Conservation (phyloP, 2,888 invertebrate species). For the Hyppa rectilinea region DNA sequence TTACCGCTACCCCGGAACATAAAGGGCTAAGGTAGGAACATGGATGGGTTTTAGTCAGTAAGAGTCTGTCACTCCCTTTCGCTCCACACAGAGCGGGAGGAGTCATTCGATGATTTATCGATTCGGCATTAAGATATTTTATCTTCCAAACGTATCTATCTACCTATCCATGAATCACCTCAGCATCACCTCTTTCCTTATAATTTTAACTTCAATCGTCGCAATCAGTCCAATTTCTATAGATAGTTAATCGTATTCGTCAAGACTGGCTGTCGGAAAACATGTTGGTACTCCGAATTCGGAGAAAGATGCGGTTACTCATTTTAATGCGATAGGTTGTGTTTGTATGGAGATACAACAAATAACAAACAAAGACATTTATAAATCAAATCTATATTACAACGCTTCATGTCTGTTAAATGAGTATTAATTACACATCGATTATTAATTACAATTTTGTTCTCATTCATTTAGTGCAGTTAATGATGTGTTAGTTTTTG, state of each 20-base stretch:
- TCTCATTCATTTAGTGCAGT: background rate
- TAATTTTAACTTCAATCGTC: background rate
- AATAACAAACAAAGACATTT: background rate
- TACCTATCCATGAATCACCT: constrained; percentile 1
- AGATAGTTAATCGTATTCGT: background rate
- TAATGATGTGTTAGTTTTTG: background rate
- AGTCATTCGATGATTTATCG: no score
- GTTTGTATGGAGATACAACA: background rate
- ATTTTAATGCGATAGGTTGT: background rate
- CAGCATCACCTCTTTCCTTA: background rate
- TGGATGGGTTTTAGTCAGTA: no score
- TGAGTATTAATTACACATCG: constrained; percentile 31
- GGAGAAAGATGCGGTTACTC: background rate
- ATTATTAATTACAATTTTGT: constrained; percentile 20
- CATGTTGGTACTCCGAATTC: background rate
- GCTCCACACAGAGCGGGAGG: no score
- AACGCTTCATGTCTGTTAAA: constrained; percentile 4
- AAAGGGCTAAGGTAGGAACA: no score
- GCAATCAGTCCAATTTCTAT: background rate
- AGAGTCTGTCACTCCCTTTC: no score
- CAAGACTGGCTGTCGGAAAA: background rate
- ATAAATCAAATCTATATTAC: background rate
- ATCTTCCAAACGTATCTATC: background rate
- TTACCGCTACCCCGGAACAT: no score
- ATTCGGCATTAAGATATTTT: no score